These are phyloP conservation scores for Acanthurus tractus DNA, from an alignment of 2,797 vertebrate genomes.

Conservation along the genomic window DNA sequence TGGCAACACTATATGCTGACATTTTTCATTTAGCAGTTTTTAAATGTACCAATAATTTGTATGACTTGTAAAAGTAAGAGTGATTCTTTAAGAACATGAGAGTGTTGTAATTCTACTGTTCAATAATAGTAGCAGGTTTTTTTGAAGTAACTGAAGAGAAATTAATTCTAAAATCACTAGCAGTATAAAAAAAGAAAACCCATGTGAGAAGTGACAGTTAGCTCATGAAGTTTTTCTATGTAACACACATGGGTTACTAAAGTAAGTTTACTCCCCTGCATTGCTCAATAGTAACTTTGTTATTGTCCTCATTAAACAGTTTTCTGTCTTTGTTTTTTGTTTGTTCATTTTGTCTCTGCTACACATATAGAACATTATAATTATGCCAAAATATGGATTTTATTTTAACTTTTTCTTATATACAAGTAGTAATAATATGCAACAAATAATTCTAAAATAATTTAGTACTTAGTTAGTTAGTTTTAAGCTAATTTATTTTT, in stretches of 20 bases:
- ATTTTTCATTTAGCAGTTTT: slow-evolving; percentile 25
- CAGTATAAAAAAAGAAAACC: not conserved
- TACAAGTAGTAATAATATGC: too few relatives aligned
- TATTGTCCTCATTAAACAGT: too few relatives aligned
- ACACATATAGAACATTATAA: not conserved
- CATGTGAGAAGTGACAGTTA: not conserved
- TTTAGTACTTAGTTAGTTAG: not conserved
- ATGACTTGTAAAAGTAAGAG: not conserved
- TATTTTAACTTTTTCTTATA: too few relatives aligned
- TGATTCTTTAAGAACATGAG: not conserved
- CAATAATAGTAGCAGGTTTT: not conserved
- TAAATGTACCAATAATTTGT: slow-evolving; percentile 11
- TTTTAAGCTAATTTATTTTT: too few relatives aligned
- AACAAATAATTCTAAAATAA: too few relatives aligned
- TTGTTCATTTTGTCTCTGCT: too few relatives aligned
- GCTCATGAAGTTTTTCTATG: not conserved
- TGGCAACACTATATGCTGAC: slow-evolving; percentile 12
- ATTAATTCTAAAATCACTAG: not conserved
- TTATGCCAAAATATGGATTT: too few relatives aligned
- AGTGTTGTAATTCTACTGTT: slow-evolving; percentile 12
- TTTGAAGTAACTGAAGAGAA: not conserved
- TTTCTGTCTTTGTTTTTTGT: too few relatives aligned
- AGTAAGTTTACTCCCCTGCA: too few relatives aligned
- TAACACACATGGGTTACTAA: not conserved
- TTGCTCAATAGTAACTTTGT: not conserved